Evolutionary conservation across 1,140 invertebrate species (phyloP), one percentile per base, ranked within the genome.

Genomic region (Diabrotica undecimpunctata): DNA sequence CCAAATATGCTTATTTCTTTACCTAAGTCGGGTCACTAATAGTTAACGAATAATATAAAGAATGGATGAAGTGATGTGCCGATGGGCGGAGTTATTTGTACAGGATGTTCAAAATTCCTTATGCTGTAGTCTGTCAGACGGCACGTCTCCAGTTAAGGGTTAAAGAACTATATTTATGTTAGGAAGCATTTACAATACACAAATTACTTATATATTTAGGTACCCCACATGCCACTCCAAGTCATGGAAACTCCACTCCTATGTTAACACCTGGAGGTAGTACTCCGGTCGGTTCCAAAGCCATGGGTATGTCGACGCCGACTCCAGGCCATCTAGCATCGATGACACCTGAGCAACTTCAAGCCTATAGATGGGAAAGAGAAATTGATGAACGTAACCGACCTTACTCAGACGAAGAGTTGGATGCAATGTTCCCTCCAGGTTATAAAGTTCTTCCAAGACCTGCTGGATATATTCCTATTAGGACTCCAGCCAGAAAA

Each of bases 271-370:
- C 90, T 2, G 87, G 88, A 68, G 90, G 88, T 38, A 84, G 88
- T 62, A 99, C 97, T 3, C 98, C 98, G 0, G 91, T 96, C 14
- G 98, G 98, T 52, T 83, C 90, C 0, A 97, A 97, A 79, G 97
- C 98, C 0, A 98, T 99, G 95, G 95, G 87, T 0, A 90, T 99
- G 89, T 94, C 94, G 0, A 99, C 98, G 0, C 98, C 98, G 0
- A 97, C 96, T 0, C 95, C 96, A 0, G 91, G 92, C 65, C 96
- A 98, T 75, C 81, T 98, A 54, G 90, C 96, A 68, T 92, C 94
- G 1, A 99, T 99, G 97, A 99, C 98, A 0, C 97, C 98, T 0
- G 98, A 99, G 81, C 97, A 99, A 80, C 81, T 99, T 66, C 97
- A 99, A 79, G 95, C 96, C 0, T 98, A 96, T 79, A 88, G 96